Evolutionary conservation across 2,797 vertebrate species (phyloP).

Genomic region (Cossypha polioptera): DNA sequence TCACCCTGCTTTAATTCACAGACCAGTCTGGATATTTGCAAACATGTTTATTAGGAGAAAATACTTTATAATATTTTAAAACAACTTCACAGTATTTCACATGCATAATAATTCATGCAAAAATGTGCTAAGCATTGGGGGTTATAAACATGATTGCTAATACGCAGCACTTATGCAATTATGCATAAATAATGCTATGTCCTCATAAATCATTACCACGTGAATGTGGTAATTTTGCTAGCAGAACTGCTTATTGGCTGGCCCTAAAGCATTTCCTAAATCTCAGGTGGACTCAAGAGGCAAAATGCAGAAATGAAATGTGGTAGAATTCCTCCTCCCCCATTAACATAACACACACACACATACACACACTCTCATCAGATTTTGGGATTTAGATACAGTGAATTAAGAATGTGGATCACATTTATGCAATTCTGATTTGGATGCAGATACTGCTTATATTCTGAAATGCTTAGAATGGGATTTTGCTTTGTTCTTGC

Average conservation of each 20-base stretch:
- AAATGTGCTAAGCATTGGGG: slow-evolving; percentile 5
- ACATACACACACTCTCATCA: not conserved
- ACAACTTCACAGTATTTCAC: not conserved
- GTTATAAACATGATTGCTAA: slow-evolving; percentile 33
- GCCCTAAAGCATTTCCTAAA: not conserved
- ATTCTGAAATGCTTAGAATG: not conserved
- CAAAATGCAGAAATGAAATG: not conserved
- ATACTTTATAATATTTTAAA: slow-evolving; percentile 27
- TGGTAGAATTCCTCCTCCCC: not conserved
- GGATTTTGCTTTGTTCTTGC: slow-evolving; percentile 28
- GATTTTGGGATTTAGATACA: not conserved
- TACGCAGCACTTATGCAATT: not conserved
- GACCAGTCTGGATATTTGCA: not conserved
- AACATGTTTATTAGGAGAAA: slow-evolving; percentile 8
- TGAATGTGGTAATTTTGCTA: slow-evolving; percentile 4
- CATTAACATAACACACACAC: not conserved
- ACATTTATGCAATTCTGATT: slow-evolving; percentile 22
- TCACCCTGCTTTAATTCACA: not conserved
- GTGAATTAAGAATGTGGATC: slow-evolving; percentile 5
- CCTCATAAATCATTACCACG: not conserved
- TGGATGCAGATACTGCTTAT: not conserved
- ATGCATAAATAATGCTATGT: slow-evolving; percentile 17
- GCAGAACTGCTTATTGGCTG: not conserved
- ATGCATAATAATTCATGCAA: slow-evolving; percentile 16
- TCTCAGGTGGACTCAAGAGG: not conserved